Percentiles rank a stretch among this genome's conserved stretches.
phyloP scores from a whole-genome alignment of 2,888 invertebrate genomes.

The Metalampra italica region DNA sequence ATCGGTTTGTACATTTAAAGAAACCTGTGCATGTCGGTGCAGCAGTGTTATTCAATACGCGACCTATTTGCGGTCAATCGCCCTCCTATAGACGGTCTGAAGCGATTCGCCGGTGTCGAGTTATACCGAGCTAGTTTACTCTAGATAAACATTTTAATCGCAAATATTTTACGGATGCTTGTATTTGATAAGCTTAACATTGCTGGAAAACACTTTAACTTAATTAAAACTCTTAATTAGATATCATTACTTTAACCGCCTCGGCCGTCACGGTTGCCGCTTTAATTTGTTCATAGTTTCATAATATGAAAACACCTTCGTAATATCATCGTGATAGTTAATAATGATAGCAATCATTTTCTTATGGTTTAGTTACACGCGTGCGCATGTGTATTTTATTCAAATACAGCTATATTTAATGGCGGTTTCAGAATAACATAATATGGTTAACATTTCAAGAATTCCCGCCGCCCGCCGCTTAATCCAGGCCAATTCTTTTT shows the following conservation, averaged over 20 bases:
- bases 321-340: constrained; percentile 26
- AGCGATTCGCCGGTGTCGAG: constrained; percentile 27
- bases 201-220: constrained; percentile 26
- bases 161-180: not conserved
- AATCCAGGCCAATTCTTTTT: not conserved
- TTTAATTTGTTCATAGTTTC: constrained; percentile 42
- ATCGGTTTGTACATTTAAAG: constrained; percentile 68
- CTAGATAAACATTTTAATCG: not conserved
- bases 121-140: constrained; percentile 31
- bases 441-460: not conserved
- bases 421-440: not conserved
- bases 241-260: constrained; percentile 48
- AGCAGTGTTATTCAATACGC: constrained; percentile 68
- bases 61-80: constrained; percentile 73
- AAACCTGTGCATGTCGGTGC: constrained; percentile 61
- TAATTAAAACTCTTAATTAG: constrained; percentile 58
- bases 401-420: not conserved
- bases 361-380: constrained; percentile 7
- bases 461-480: not conserved
- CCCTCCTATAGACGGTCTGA: constrained; percentile 39
- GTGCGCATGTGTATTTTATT: constrained; percentile 1
- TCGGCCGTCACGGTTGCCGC: constrained; percentile 50
- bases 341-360: constrained; percentile 30
- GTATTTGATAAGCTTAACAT: constrained; percentile 7
- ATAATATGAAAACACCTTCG: constrained; percentile 28